These are phyloP conservation scores for Chitala chitala DNA, from an alignment of 2,113 vertebrate genomes.

Conservation along the genomic window DNA sequence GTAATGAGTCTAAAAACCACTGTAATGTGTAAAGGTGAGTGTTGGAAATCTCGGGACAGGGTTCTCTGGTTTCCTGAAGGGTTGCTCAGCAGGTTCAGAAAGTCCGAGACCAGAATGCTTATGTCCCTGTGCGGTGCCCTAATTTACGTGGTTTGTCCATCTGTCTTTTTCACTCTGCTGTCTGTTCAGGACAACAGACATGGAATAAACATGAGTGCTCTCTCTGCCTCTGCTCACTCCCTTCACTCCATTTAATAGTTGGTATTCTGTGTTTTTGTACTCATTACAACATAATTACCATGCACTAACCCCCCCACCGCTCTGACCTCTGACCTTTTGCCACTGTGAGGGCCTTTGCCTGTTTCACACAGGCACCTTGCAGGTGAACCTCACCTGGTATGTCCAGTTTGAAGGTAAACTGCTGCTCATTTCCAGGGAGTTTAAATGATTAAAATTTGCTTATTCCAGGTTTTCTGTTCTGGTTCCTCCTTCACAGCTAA, in stretches of 20 bases:
- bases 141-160: constrained; percentile 53
- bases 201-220: constrained; percentile 59
- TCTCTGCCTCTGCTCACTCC: constrained; percentile 59
- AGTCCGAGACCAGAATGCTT: constrained; percentile 47
- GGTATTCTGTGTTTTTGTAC: constrained; percentile 65
- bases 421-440: background rate
- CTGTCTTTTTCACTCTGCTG: constrained; percentile 49
- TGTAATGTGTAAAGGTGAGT: background rate
- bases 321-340: constrained; percentile 59
- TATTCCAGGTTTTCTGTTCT: too few species aligned
- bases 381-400: constrained; percentile 31
- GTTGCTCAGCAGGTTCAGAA: background rate
- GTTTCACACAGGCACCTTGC: constrained; percentile 44
- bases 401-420: constrained; percentile 48
- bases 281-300: constrained; percentile 73
- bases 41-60: background rate
- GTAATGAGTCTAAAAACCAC: too few species aligned
- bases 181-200: constrained; percentile 45
- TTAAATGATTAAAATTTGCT: too few species aligned
- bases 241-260: constrained; percentile 69
- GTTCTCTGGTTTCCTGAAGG: background rate
- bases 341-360: constrained; percentile 46
- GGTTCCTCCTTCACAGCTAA: too few species aligned
- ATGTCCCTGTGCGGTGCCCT: constrained; percentile 44
- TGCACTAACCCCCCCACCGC: constrained; percentile 62